Percentiles rank a stretch among this genome's conserved stretches.
These are phyloP conservation scores for Melanotaenia duboulayi DNA, from an alignment of 2,113 vertebrate species.

Conservation along the genomic window DNA sequence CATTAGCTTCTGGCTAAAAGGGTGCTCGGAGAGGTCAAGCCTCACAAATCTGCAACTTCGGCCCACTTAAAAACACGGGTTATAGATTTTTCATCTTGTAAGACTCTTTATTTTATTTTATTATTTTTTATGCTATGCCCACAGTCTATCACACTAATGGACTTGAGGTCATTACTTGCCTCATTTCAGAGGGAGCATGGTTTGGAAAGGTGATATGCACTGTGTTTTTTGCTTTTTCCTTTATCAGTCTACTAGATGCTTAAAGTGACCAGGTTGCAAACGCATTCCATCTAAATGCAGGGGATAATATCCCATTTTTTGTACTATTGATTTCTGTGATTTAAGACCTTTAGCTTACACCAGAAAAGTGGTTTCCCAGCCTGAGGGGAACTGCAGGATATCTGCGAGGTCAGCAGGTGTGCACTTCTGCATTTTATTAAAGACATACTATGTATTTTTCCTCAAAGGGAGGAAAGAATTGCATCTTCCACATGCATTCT, in stretches of 20 bases:
- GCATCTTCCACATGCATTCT: neutral
- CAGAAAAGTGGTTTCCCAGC: neutral
- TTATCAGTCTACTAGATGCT: conserved; percentile 15
- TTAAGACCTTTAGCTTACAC: neutral
- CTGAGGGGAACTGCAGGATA: neutral
- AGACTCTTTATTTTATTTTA: neutral
- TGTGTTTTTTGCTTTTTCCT: conserved; percentile 6
- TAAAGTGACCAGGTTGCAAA: neutral
- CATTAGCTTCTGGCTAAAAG: neutral
- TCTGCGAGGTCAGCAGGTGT: neutral
- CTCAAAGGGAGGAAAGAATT: neutral
- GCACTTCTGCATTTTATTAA: neutral
- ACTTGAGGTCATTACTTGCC: conserved; percentile 20
- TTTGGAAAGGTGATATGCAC: conserved; percentile 3
- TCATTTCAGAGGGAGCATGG: neutral
- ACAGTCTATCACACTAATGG: conserved; percentile 8
- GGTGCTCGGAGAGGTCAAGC: neutral
- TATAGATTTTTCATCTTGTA: conserved; percentile 7
- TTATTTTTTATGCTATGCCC: neutral
- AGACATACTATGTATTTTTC: neutral
- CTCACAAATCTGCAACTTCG: neutral
- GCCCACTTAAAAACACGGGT: neutral
- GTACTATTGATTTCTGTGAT: conserved; percentile 6
- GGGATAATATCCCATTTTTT: conserved; percentile 1
- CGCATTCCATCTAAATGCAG: neutral